Evolutionary conservation across 2,113 vertebrate species (phyloP), one percentile per base, ranked within the genome.

Genomic region (Poeciliopsis prolifica): DNA sequence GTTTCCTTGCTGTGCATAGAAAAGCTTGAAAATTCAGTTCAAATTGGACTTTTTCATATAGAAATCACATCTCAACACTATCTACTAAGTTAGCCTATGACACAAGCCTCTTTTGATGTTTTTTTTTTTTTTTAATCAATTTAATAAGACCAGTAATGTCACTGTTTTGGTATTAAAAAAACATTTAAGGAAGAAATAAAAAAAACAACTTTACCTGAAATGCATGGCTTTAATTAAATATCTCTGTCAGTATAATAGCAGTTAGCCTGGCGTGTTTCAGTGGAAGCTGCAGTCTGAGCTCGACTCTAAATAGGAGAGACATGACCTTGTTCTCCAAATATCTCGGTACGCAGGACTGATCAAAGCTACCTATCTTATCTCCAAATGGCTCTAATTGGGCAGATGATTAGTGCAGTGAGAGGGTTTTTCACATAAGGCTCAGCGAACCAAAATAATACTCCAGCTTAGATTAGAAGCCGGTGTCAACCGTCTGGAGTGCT

Each of bases 311-410:
- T 48, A 73, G 63, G 48, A 60, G 44, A 73, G 69, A 72, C 83
- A 84, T 67, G 78, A 83, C 75, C 79, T 84, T 68, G 54, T 79
- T 67, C 71, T 84, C 68, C 17, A 60, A 84, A 78, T 44, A 58
- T 69, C 69, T 82, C 61, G 13, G 68, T 85, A 64, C 19, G 1
- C 22, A 65, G 48, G 19, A 72, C 58, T 68, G 68, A 90, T 91
- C 81, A 87, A 68, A 84, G 72, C 60, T 65, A 76, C 61, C 58
- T 63, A 66, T 87, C 85, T 85, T 81, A 85, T 85, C 83, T 82
- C 51, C 66, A 83, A 87, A 82, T 75, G 68, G 74, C 68, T 67
- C 68, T 88, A 91, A 91, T 89, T 89, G 81, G 74, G 72, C 86
- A 80, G 70, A 85, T 87, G 74, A 87, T 88, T 86, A 86, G 69